These are phyloP conservation scores for Furnarius figulus DNA, from an alignment of 2,113 vertebrate genomes.

Conservation along the genomic window DNA sequence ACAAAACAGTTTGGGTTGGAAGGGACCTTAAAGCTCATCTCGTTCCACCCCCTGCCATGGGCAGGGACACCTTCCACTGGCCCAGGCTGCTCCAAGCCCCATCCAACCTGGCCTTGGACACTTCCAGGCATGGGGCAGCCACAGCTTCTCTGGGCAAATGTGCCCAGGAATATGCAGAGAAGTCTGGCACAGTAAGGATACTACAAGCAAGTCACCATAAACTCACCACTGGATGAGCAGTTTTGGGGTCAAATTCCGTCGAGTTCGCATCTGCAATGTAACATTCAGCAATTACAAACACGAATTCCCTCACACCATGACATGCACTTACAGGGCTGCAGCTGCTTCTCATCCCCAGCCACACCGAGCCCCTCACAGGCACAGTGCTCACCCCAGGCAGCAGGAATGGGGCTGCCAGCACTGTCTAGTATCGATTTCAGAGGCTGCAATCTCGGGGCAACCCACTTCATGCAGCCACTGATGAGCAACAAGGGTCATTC, in stretches of 20 bases:
- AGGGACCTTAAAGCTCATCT: background rate
- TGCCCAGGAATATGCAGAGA: background rate
- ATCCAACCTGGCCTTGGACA: background rate
- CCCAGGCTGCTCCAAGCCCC: background rate
- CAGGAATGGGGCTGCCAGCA: background rate
- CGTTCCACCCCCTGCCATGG: background rate
- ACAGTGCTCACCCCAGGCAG: background rate
- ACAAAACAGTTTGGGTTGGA: fast-evolving
- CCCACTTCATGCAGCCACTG: background rate
- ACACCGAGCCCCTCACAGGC: background rate
- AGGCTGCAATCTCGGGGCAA: background rate
- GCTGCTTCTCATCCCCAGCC: fast-evolving
- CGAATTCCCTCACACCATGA: fast-evolving
- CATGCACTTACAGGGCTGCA: fast-evolving
- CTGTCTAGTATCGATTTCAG: background rate
- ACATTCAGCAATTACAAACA: background rate
- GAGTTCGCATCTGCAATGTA: slow-evolving; percentile 90
- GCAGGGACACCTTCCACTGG: background rate
- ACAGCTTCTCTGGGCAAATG: background rate
- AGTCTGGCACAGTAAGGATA: background rate
- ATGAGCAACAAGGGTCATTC: background rate
- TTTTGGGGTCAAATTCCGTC: slow-evolving; percentile 91
- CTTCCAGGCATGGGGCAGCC: background rate
- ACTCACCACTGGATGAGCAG: slow-evolving; percentile 91
- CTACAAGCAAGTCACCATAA: background rate